Base-by-base conservation (phyloP, 2,888 invertebrate genomes). In the Xestia sexstrigata region DNA sequence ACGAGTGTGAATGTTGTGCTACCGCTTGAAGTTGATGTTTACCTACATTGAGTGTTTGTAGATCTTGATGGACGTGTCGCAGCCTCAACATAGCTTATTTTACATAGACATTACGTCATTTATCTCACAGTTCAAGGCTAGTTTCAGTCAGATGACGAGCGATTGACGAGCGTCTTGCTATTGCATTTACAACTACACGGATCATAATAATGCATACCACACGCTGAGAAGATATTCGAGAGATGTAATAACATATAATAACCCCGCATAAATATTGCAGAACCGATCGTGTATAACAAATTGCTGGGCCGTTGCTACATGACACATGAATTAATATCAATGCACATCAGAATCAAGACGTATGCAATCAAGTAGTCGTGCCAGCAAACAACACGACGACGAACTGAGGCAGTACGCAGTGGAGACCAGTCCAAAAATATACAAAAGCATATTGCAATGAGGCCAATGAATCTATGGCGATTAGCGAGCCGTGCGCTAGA, bases 401-500 rank as follows among this genome's bases (percentile, higher is more conserved):
- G 81, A 73, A 71, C 71, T 90, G 91, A 92, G 90, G 93, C 90
- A 88, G 91, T 90, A 85, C 70, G 49, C 62, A 90, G 90, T 90
- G 87, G 90, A 92, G 91, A 89, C 87, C 89, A 88, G 82, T 92
- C 94, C 93, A 92, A 94, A 95, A 94, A 95, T 95, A 95, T 83
- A 89, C 89, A 85, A 89, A 87, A 88, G 83, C 83, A 83, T 86
- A 90, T 86, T 88, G 85, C 87, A 89, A 85, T 84, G 87, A 83
- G 83, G 83, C 88, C 89, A 87, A 82, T 85, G 83, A 89, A 85
- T 83, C 89, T 86, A 87, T 85, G 81, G 82, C 74, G 71, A 83
- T 85, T 84, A 79, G 80, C 74, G 70, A 83, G 76, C 60, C 39
- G 63, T 76, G 76, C 67, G 70, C 74, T 81, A 78, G 58, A 78